Evolutionary conservation across 2,797 vertebrate species (phyloP).

Genomic region (Ispidina lecontei): DNA sequence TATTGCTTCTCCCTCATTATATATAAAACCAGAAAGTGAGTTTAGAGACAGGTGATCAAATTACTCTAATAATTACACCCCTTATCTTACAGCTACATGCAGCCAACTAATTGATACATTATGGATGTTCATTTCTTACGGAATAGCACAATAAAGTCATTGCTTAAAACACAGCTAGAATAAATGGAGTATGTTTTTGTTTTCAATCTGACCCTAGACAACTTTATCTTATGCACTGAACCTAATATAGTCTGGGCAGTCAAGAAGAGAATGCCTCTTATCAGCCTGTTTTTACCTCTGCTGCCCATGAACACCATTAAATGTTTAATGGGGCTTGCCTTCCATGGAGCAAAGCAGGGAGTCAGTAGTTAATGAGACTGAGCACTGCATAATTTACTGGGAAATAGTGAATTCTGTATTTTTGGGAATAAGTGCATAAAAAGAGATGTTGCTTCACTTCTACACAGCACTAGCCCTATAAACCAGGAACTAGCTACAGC

Average conservation of each 20-base stretch:
- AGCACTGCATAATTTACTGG: background rate
- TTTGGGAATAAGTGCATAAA: background rate
- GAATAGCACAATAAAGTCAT: background rate
- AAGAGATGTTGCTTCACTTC: background rate
- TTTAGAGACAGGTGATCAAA: background rate
- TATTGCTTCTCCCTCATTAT: background rate
- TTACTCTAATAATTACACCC: background rate
- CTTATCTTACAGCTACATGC: background rate
- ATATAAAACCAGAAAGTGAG: background rate
- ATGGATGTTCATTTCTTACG: background rate
- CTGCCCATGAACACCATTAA: background rate
- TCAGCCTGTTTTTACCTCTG: background rate
- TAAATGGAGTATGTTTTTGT: background rate
- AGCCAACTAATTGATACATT: background rate
- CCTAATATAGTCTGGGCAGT: background rate
- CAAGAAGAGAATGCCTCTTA: background rate
- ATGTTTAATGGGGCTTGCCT: slow-evolving; percentile 29
- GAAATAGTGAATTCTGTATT: background rate
- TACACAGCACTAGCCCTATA: background rate
- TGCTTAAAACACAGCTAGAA: background rate
- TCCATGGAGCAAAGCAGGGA: background rate
- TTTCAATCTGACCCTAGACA: background rate
- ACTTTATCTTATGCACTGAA: background rate
- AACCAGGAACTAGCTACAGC: background rate
- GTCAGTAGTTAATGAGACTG: background rate